phyloP scores from a whole-genome alignment of 2,888 invertebrate genomes.

The Noctua fimbriata region DNA sequence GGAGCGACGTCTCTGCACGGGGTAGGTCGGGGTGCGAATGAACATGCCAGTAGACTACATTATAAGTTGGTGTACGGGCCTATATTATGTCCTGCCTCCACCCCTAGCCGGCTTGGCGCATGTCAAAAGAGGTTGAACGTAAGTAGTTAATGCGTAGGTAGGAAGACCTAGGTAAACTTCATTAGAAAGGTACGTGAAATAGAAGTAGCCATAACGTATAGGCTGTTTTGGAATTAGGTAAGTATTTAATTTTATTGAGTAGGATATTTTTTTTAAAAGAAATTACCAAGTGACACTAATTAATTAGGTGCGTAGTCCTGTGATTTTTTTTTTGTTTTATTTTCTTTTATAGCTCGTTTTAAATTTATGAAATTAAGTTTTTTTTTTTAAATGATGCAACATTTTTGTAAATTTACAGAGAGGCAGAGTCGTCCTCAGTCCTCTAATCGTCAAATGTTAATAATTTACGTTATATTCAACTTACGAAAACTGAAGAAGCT shows the following conservation, averaged over 20 bases:
- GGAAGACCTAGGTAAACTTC: conserved; percentile 66
- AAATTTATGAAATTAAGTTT: not conserved
- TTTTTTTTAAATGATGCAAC: fast-evolving
- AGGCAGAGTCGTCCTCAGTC: not conserved
- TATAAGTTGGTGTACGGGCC: conserved; percentile 71
- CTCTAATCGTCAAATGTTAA: not conserved
- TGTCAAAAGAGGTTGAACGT: conserved; percentile 68
- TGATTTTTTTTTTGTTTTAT: not conserved
- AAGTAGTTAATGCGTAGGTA: conserved; percentile 59
- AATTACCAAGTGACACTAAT: not conserved
- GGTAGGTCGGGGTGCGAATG: conserved; percentile 81
- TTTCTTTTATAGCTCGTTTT: not conserved
- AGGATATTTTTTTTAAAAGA: too few relatives aligned
- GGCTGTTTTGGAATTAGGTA: conserved; percentile 24
- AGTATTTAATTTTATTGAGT: not conserved
- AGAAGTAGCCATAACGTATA: conserved; percentile 28
- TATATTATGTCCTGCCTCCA: conserved; percentile 72
- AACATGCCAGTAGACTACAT: conserved; percentile 73
- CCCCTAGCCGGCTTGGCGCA: conserved; percentile 77
- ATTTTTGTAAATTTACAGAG: not conserved
- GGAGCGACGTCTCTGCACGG: conserved; percentile 75
- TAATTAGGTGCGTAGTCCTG: not conserved
- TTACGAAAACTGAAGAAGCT: conserved; percentile 7
- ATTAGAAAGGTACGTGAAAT: conserved; percentile 42
- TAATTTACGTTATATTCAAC: not conserved